Evolutionary conservation across 2,888 invertebrate genomes (phyloP).

Genomic region (Crematogaster levior): DNA sequence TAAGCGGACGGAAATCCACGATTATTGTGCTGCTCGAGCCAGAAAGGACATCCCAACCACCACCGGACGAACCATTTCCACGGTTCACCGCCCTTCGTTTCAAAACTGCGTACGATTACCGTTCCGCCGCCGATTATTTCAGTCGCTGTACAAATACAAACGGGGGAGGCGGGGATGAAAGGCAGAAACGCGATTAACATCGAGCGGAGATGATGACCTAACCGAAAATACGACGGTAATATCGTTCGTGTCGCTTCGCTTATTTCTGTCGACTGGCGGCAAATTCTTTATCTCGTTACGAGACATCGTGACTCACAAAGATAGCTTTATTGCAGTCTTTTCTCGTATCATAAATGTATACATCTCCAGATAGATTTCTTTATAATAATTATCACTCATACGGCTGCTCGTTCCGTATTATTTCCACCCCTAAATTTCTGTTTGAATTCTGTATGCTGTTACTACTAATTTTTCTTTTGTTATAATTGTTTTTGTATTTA

Average conservation of each 20-base stretch:
- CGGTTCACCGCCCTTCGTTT: constrained; percentile 82
- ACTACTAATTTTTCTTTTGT: neutral
- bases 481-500: neutral
- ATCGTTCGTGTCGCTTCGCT: constrained; percentile 20
- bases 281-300: constrained; percentile 6
- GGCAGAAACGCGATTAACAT: constrained; percentile 65
- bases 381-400: neutral
- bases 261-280: neutral
- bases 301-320: neutral
- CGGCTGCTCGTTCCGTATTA: neutral
- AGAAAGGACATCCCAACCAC: constrained; percentile 78
- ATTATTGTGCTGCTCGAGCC: constrained; percentile 83
- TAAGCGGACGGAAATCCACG: constrained; percentile 83
- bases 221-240: constrained; percentile 30
- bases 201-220: constrained; percentile 38
- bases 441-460: neutral
- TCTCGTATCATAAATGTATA: neutral
- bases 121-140: constrained; percentile 71
- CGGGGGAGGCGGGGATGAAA: neutral
- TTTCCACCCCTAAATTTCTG: neutral
- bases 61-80: constrained; percentile 85
- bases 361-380: neutral
- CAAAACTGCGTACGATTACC: constrained; percentile 75
- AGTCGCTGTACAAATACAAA: constrained; percentile 47
- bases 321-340: neutral